Base-by-base conservation (phyloP, 2,888 invertebrate genomes). In the Eupeodes luniger region DNA sequence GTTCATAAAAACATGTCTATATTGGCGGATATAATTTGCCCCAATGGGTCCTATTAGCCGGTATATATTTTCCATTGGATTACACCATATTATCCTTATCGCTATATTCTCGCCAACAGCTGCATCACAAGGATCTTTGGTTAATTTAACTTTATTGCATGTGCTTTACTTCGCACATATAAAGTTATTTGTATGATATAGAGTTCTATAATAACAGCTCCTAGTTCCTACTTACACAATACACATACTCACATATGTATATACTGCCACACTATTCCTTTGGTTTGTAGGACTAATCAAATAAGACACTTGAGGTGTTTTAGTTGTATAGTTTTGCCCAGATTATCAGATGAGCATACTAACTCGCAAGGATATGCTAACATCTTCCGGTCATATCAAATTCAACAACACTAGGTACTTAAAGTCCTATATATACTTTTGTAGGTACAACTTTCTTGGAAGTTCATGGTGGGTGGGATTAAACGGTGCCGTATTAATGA, bases 321-420 rank as follows among this genome's bases (percentile, higher is more conserved):
- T 67, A 75, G 78, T 70, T 82, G 82, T 70, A 55, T 57, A 86
- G 82, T 80, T 79, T 80, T 27, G 27, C 64, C 66, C 53, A 76
- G 83, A 87, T 87, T 87, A 87, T 81, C 72, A 84, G 80, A 84
- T 80, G 80, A 84, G 80, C 87, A 83, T 67, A 87, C 87, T 74
- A 77, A 74, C 76, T 83, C 66, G 40, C 49, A 76, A 81, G 84
- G 87, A 81, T 87, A 87, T 87, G 83, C 84, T 84, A 83, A 87
- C 83, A 84, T 77, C 87, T 87, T 81, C 87, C 84, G 83, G 83
- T 77, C 72, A 84, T 81, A 84, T 84, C 76, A 76, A 40, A 77
- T 55, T 66, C 67, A 76, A 77, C 83, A 76, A 80, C 80, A 36
- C 6, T 40, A 40, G 40, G 9, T 40, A 40, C 40, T 7, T 5